Evolutionary conservation across 2,888 invertebrate genomes (phyloP).

Genomic region (Archips xylosteana): DNA sequence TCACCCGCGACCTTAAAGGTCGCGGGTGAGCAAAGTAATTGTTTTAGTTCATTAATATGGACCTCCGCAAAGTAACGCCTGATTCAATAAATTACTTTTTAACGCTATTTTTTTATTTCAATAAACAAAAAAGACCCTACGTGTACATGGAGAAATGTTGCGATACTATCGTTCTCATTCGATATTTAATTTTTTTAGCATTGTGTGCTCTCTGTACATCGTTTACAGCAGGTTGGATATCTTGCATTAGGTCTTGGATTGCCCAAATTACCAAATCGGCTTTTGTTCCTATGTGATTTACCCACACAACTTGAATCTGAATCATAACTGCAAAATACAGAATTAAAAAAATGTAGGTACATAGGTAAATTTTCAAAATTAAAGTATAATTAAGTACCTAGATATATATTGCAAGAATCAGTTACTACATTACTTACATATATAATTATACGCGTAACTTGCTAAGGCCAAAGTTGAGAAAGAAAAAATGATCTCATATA

Average conservation of each 20-base stretch:
- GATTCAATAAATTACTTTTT: too few relatives aligned
- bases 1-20: too few relatives aligned
- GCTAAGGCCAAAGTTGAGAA: constrained; percentile 52
- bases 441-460: constrained; percentile 54
- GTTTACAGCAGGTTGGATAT: constrained; percentile 53
- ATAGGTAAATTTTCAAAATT: not conserved
- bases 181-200: constrained; percentile 52
- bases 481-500: constrained; percentile 60
- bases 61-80: too few relatives aligned
- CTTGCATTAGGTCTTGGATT: constrained; percentile 64
- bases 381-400: not conserved
- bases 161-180: constrained; percentile 61
- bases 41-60: too few relatives aligned
- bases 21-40: too few relatives aligned
- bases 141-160: constrained; percentile 64
- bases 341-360: not conserved
- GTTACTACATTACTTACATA: constrained; percentile 58
- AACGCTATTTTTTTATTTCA: constrained; percentile 14
- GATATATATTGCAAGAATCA: too few relatives aligned
- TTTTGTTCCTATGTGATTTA: constrained; percentile 66
- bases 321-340: constrained; percentile 60
- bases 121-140: constrained; percentile 49
- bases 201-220: constrained; percentile 50
- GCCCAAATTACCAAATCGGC: constrained; percentile 66
- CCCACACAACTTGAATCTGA: constrained; percentile 69